phyloP scores from a whole-genome alignment of 2,113 vertebrate genomes.

The Buteo buteo region DNA sequence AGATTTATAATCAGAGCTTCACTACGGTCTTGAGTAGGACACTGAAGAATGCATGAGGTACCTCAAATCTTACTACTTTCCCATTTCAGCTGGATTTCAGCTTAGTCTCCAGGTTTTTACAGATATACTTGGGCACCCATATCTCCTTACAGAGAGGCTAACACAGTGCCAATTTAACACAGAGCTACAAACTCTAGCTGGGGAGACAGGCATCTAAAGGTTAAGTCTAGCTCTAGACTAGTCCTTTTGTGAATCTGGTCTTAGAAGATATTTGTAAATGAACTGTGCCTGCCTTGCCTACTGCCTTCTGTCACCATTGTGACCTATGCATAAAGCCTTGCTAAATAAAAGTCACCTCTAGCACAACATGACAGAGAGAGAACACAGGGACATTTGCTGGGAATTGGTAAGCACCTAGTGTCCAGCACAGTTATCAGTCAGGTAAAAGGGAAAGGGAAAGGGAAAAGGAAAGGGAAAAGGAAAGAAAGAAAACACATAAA shows the following conservation, averaged over 20 bases:
- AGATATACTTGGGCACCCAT: not conserved
- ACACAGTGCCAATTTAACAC: fast-evolving
- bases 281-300: not conserved
- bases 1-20: not conserved
- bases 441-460: not conserved
- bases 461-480: not conserved
- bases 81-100: not conserved
- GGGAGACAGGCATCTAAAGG: not conserved
- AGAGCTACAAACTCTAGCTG: not conserved
- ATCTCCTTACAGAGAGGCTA: not conserved
- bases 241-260: not conserved
- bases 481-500: not conserved
- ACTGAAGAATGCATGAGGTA: not conserved
- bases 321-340: not conserved
- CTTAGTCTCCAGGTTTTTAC: not conserved
- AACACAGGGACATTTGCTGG: not conserved
- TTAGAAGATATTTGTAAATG: not conserved
- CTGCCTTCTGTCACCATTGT: not conserved
- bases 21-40: not conserved
- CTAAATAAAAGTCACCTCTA: fast-evolving
- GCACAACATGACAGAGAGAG: not conserved
- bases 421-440: not conserved
- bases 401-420: not conserved
- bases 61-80: not conserved
- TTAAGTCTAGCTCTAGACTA: not conserved